Evolutionary conservation across 2,113 vertebrate species (phyloP).

Genomic region (Zapus hudsonius): DNA sequence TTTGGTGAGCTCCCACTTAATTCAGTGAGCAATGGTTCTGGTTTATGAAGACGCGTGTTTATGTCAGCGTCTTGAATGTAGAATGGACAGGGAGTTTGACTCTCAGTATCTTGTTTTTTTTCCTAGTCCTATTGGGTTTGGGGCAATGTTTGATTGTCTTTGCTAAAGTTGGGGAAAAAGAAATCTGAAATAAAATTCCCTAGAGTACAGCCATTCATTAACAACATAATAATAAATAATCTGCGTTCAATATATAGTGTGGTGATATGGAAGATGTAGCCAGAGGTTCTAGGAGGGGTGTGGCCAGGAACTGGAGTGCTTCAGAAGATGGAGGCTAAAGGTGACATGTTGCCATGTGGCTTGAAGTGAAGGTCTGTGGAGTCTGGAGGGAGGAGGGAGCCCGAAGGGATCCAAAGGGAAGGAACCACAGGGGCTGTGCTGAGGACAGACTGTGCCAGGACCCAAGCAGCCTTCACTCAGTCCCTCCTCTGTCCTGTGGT

Average conservation of each 20-base stretch:
- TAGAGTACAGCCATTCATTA: slow-evolving; percentile 1
- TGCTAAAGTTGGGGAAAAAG: slow-evolving; percentile 53
- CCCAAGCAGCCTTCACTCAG: neutral
- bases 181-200: slow-evolving; percentile 57
- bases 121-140: slow-evolving; percentile 7
- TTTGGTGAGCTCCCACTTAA: slow-evolving; percentile 56
- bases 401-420: neutral
- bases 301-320: neutral
- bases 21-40: neutral
- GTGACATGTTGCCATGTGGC: neutral
- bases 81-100: neutral
- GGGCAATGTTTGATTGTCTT: slow-evolving; percentile 9
- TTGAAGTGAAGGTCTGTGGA: neutral
- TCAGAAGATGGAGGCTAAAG: neutral
- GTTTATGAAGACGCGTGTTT: neutral
- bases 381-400: neutral
- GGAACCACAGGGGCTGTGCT: too few species aligned
- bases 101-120: neutral
- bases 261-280: neutral
- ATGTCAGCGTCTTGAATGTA: neutral
- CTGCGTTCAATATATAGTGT: neutral
- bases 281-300: neutral
- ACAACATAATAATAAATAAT: neutral
- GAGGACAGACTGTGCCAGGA: neutral
- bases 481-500: neutral